A percentile compares a stretch with the other conserved stretches of the same genome.
Evolutionary conservation across 1,140 invertebrate species (phyloP).

Genomic region (Drosophila mayri): DNA sequence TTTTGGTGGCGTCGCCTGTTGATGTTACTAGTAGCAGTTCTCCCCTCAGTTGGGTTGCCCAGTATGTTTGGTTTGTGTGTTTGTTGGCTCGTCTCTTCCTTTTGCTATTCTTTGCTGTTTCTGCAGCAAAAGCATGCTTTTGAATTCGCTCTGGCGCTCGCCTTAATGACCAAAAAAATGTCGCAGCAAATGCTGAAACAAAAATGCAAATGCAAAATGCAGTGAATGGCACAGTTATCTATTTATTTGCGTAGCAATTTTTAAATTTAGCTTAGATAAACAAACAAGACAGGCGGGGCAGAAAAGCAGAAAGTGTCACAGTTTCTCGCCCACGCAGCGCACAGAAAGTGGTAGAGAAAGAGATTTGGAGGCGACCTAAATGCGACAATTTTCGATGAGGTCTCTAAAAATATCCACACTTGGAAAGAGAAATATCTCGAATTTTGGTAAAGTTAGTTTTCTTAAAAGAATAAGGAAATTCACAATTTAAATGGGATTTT

Average conservation of each 20-base stretch:
- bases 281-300: slow-evolving; percentile 28
- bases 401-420: slow-evolving; percentile 60
- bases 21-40: slow-evolving; percentile 10
- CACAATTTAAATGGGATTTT: neutral
- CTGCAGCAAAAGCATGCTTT: slow-evolving; percentile 16
- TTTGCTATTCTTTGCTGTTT: slow-evolving; percentile 5
- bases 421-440: slow-evolving; percentile 6
- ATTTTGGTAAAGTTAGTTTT: neutral
- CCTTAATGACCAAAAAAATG: slow-evolving; percentile 69
- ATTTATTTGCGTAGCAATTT: slow-evolving; percentile 50
- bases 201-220: slow-evolving; percentile 14
- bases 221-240: slow-evolving; percentile 39
- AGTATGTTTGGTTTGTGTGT: slow-evolving; percentile 28
- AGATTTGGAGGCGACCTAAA: slow-evolving; percentile 36
- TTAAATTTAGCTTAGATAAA: slow-evolving; percentile 56
- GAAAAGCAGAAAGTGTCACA: slow-evolving; percentile 32
- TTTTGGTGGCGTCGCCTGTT: slow-evolving; percentile 41
- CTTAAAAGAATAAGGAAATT: neutral
- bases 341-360: slow-evolving; percentile 18
- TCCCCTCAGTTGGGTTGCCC: slow-evolving; percentile 24
- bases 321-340: slow-evolving; percentile 31
- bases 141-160: slow-evolving; percentile 51
- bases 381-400: slow-evolving; percentile 33
- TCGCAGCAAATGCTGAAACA: slow-evolving; percentile 26
- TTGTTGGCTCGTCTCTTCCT: slow-evolving; percentile 28